phyloP scores from a whole-genome alignment of 1,140 invertebrate species.

The Philaenus spumarius region DNA sequence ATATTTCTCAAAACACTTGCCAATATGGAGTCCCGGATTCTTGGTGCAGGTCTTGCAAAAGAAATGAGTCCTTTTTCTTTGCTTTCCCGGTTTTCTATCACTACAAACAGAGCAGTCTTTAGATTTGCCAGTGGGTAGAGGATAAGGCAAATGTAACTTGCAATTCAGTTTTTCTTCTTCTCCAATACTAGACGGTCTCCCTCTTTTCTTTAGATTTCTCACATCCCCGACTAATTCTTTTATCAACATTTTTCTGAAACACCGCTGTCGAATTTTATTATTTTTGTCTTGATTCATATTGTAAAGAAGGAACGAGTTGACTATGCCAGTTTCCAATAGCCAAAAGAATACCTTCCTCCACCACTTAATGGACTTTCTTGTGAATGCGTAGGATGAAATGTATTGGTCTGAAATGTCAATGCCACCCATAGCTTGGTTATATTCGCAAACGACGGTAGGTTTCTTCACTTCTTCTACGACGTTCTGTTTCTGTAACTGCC shows the following conservation, averaged over 20 bases:
- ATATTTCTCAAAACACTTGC: too few species aligned
- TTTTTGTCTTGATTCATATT: neutral
- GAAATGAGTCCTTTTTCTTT: neutral
- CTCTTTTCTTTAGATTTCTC: neutral
- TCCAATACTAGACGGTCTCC: neutral
- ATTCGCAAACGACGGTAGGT: too few species aligned
- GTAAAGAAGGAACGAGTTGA: neutral
- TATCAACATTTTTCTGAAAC: neutral
- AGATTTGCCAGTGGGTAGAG: neutral
- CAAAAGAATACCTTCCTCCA: too few species aligned
- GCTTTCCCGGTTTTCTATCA: neutral
- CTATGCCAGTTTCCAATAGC: too few species aligned
- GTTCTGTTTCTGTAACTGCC: neutral
- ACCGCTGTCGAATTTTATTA: neutral
- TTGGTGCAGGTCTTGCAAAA: too few species aligned
- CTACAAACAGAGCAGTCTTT: neutral
- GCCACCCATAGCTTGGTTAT: neutral
- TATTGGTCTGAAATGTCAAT: constrained; percentile 3
- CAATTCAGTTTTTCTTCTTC: too few species aligned
- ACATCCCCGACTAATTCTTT: constrained; percentile 2
- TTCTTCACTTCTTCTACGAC: neutral
- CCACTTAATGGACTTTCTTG: too few species aligned
- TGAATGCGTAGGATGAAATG: neutral
- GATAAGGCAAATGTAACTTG: too few species aligned
- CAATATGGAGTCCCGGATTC: too few species aligned